Base-by-base conservation (phyloP, 2,797 vertebrate genomes). In the Arremon brunneinucha region DNA sequence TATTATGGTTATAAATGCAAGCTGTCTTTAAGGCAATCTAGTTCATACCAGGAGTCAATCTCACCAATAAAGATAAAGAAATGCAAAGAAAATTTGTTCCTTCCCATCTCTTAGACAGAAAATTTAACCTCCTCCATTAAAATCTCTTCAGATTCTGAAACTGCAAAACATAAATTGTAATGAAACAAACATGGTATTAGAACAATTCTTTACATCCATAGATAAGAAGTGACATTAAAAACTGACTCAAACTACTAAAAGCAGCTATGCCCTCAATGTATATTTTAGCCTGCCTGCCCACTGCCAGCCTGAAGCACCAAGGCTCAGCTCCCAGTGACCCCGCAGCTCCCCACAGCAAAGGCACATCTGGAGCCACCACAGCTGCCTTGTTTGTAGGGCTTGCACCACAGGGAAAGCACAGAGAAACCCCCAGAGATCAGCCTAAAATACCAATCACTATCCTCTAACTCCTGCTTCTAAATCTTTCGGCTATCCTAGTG, bases 191-290 rank as follows among this genome's bases (percentile, higher is more conserved):
- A 14, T 12, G 3, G 8, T 49, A 41, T 68, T 49, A 56, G 13
- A 44, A 57, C 2, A 59, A 37, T 0, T 0, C 18, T 65, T 89
- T 80, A 39, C 18, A 74, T 10, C 22, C 44, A 12, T 21, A 39
- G 4, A 34, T 44, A 49, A 59, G 16, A 62, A 65, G 1, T 0
- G 0, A 14, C 6, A 19, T 63, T 70, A 39, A 70, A 68, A 80
- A 18, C 2, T 11, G 11, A 55, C 24, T 87, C 46, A 44, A 59
- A 46, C 11, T 49, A 21, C 17, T 62, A 12, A 64, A 69, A 81
- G 16, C 8, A 72, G 1, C 23, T 6, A 23, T 9, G 0, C 46
- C 41, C 43, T 52, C 14, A 21, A 35, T 22, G 5, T 3, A 43
- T 1, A 83, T 20, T 26, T 63, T 12, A 63, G 26, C 19, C 72